Conservation (phyloP, 1,140 invertebrate species). For the Tetramorium parvispinum region DNA sequence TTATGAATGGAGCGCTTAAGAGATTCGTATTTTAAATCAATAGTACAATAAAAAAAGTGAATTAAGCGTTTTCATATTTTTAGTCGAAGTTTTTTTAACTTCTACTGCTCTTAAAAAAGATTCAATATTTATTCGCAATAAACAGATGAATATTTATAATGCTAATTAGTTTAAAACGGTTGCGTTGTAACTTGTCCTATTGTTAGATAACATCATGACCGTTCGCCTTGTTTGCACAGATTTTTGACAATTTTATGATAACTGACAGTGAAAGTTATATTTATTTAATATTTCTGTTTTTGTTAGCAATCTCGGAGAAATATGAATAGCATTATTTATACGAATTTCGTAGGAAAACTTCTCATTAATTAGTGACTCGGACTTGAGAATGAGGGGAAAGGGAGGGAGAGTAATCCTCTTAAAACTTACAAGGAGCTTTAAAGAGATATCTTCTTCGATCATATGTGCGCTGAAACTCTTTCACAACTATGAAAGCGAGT, state of each 20-base stretch:
- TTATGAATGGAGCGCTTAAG: neutral
- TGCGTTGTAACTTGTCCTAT: neutral
- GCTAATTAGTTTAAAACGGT: neutral
- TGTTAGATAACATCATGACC: neutral
- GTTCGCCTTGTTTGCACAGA: neutral
- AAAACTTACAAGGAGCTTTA: neutral
- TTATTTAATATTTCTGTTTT: neutral
- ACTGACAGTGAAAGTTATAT: neutral
- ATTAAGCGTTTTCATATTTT: neutral
- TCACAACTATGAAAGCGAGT: neutral
- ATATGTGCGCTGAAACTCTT: neutral
- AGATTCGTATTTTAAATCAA: neutral
- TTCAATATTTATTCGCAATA: neutral
- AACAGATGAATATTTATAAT: neutral
- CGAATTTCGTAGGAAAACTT: neutral
- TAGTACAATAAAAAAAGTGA: neutral
- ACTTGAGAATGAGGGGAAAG: neutral
- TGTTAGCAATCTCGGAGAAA: neutral
- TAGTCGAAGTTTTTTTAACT: neutral
- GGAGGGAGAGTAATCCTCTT: neutral
- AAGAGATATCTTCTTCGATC: neutral
- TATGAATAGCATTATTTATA: neutral
- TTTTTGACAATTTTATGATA: neutral
- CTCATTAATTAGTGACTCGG: conserved; percentile 11
- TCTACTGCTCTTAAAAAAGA: neutral